phyloP scores from a whole-genome alignment of 2,888 invertebrate species.

The Tetramorium bicarinatum region DNA sequence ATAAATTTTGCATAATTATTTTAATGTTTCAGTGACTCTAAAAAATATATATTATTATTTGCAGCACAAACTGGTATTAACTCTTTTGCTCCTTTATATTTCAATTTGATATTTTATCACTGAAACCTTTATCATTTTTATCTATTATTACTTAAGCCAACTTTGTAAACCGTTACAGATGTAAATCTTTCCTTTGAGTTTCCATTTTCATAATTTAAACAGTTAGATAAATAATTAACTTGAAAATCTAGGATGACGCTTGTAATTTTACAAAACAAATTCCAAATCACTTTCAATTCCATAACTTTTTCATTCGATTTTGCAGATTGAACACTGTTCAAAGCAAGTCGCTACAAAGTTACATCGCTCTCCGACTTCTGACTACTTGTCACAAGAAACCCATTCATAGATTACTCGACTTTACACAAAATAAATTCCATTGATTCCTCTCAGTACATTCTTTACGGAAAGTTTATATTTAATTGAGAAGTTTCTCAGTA shows the following conservation, averaged over 20 bases:
- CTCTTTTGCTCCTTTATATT: too few species aligned
- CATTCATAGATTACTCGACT: not conserved
- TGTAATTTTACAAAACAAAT: not conserved
- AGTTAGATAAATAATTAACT: not conserved
- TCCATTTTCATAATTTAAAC: not conserved
- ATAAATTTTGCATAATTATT: not conserved
- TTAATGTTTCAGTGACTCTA: not conserved
- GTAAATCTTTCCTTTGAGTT: not conserved
- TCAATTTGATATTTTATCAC: too few species aligned
- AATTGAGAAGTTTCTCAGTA: not conserved
- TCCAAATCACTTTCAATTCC: not conserved
- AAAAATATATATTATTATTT: conserved; percentile 3
- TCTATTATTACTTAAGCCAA: not conserved
- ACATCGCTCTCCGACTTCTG: not conserved
- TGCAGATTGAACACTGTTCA: not conserved
- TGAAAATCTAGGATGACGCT: not conserved
- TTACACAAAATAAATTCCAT: not conserved
- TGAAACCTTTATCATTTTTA: not conserved
- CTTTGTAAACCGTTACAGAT: not conserved
- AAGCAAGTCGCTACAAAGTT: not conserved
- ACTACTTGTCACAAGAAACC: not conserved
- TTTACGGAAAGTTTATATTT: not conserved
- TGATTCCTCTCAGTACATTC: not conserved
- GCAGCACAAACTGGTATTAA: too few species aligned
- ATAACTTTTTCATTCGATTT: not conserved